Evolutionary conservation across 2,797 vertebrate genomes (phyloP).

Genomic region (Galago senegalensis): DNA sequence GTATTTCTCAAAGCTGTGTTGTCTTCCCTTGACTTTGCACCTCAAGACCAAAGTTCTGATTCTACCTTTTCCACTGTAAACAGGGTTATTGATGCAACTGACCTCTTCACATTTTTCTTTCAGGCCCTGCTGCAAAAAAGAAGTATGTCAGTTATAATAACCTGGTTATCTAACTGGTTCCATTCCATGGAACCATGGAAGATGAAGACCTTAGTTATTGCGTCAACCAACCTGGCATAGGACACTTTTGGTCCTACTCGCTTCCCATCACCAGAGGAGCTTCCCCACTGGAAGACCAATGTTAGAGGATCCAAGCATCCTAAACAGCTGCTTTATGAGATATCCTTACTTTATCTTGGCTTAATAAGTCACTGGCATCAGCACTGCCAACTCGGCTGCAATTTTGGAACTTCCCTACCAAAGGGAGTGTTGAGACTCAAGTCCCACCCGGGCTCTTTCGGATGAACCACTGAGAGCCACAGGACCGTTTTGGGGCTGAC

Average conservation of each 20-base stretch:
- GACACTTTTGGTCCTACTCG: constrained; percentile 84
- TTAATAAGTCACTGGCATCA: constrained; percentile 86
- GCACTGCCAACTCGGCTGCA: constrained; percentile 84
- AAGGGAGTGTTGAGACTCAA: constrained; percentile 84
- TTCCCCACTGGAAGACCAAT: constrained; percentile 78
- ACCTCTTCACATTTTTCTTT: constrained; percentile 62
- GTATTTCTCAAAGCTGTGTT: neutral
- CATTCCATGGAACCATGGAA: constrained; percentile 83
- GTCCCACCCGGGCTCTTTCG: constrained; percentile 81
- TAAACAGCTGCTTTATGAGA: constrained; percentile 83
- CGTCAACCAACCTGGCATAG: constrained; percentile 85
- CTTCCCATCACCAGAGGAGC: constrained; percentile 80
- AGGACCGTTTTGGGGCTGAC: constrained; percentile 88
- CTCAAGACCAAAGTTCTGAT: neutral
- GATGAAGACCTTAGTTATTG: constrained; percentile 86
- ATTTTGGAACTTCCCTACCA: constrained; percentile 80
- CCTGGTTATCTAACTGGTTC: constrained; percentile 94
- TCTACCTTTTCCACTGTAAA: neutral
- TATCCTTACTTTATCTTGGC: constrained; percentile 85
- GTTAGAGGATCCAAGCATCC: constrained; percentile 86
- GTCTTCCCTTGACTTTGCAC: neutral
- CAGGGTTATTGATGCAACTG: neutral
- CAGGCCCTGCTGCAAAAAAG: constrained; percentile 96
- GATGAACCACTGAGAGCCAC: constrained; percentile 76
- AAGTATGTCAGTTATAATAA: constrained; percentile 98